Base-by-base conservation (phyloP, 2,113 vertebrate species). In the Tupaia chinensis region DNA sequence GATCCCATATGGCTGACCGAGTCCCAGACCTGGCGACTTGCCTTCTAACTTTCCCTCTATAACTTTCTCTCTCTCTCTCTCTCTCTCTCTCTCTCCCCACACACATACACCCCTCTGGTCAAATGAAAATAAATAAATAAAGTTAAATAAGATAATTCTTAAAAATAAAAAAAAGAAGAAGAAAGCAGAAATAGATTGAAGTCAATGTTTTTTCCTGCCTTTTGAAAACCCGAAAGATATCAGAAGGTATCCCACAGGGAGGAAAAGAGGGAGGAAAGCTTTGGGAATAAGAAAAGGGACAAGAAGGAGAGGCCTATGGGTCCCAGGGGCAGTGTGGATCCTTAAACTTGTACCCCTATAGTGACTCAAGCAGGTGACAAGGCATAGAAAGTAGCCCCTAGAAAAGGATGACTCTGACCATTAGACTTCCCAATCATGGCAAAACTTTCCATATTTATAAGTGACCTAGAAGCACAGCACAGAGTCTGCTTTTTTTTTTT, bases 221-320 rank as follows among this genome's bases (percentile, higher is more conserved):
- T 96, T 87, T 56, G 68, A 87, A 94, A 95, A 74, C 58, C 58
- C 19, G 23, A 68, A 94, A 84, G 34, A 56, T 83, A 72, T 29
- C 61, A 56, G 12, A 29, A 63, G 56, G 19, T 29, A 22, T 92
- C 5, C 22, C n/a, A 56, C 53, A 44, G 11, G 32, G 14, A 7
- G 32, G 56, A 79, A 61, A 19, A 70, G 25, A 70, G 17, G 25
- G 13, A 77, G 22, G 17, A 32, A 44, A 65, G 68, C n/a, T 77
- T 66, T 66, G 32, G 53, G 11, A 81, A 20, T 13, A 78, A 73
- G 72, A 93, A 78, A 34, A 90, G 44, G 19, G 15, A 93, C 17
- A 27, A 72, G 32, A 63, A 77, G 80, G 76, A 29, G 78, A 81
- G 7, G 53, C 13, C 23, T 66, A 16, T 20, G 32, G 53, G 58